Percentiles rank a stretch among this genome's conserved stretches.
phyloP scores from a whole-genome alignment of 2,797 vertebrate genomes.

The Neosilurus mollespiculum region DNA sequence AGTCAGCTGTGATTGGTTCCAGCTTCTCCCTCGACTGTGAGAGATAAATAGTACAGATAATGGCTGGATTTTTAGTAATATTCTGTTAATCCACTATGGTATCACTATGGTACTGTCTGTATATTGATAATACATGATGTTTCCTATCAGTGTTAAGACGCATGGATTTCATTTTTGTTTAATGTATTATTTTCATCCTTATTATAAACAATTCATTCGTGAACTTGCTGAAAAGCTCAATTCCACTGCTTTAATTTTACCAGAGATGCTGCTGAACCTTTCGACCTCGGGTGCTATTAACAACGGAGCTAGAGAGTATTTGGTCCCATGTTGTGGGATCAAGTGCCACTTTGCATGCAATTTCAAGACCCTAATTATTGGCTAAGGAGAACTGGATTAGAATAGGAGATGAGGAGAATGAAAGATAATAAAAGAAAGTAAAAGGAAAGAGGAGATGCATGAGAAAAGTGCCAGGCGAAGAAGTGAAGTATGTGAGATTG shows the following conservation, averaged over 20 bases:
- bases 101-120: not conserved
- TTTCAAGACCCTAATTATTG: slow-evolving; percentile 39
- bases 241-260: slow-evolving; percentile 16
- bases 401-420: not conserved
- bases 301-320: slow-evolving; percentile 20
- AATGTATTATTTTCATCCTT: not conserved
- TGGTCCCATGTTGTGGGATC: slow-evolving; percentile 33
- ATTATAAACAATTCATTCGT: slow-evolving; percentile 18
- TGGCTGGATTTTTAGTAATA: not conserved
- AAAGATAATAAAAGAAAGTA: slow-evolving; percentile 5
- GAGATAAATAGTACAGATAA: too few relatives aligned
- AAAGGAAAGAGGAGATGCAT: slow-evolving; percentile 12
- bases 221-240: not conserved
- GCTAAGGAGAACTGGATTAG: slow-evolving; percentile 25
- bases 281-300: slow-evolving; percentile 16
- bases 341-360: slow-evolving; percentile 34
- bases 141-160: not conserved
- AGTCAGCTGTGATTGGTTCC: too few relatives aligned
- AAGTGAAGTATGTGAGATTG: too few relatives aligned
- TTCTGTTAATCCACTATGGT: not conserved
- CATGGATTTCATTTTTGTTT: not conserved
- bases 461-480: slow-evolving; percentile 28
- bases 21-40: too few relatives aligned
- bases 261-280: slow-evolving; percentile 19
- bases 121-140: not conserved